Evolutionary conservation across 2,888 invertebrate genomes (phyloP).

Genomic region (Melanchra persicariae): DNA sequence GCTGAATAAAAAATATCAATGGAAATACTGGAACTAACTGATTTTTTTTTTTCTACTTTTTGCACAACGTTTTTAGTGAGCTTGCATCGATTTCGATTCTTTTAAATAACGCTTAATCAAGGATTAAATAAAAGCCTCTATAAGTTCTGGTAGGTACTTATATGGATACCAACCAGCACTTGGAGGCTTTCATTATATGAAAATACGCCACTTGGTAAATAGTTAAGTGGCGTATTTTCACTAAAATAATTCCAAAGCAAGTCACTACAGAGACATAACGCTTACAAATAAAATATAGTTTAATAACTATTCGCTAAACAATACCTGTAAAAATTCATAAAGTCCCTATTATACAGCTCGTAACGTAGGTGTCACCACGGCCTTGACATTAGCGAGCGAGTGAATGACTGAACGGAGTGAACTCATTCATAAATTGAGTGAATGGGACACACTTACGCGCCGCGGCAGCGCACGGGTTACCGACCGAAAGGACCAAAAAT

Average conservation of each 20-base stretch:
- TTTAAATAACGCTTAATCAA: too few relatives aligned
- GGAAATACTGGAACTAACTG: too few relatives aligned
- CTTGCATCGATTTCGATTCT: too few relatives aligned
- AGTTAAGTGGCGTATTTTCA: background rate
- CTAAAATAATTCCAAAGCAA: background rate
- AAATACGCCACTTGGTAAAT: too few relatives aligned
- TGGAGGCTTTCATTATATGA: too few relatives aligned
- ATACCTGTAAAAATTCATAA: slow-evolving; percentile 14
- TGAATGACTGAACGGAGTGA: slow-evolving; percentile 62
- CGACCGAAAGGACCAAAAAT: slow-evolving; percentile 41
- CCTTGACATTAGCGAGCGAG: slow-evolving; percentile 66
- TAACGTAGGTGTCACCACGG: slow-evolving; percentile 56
- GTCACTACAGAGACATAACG: background rate
- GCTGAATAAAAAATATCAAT: too few relatives aligned
- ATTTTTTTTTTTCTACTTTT: too few relatives aligned
- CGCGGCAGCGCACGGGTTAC: slow-evolving; percentile 26
- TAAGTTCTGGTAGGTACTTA: too few relatives aligned
- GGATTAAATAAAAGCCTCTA: too few relatives aligned
- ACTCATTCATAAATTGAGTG: slow-evolving; percentile 72
- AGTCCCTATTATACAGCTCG: slow-evolving; percentile 31
- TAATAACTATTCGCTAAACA: background rate
- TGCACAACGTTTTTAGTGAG: too few relatives aligned
- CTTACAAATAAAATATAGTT: too few relatives aligned
- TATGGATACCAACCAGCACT: too few relatives aligned
- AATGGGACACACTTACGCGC: slow-evolving; percentile 69